Percentiles rank a stretch among this genome's conserved stretches.
These are phyloP conservation scores for Catostomus latipinnis DNA, from an alignment of 2,797 vertebrate species.

Conservation along the genomic window DNA sequence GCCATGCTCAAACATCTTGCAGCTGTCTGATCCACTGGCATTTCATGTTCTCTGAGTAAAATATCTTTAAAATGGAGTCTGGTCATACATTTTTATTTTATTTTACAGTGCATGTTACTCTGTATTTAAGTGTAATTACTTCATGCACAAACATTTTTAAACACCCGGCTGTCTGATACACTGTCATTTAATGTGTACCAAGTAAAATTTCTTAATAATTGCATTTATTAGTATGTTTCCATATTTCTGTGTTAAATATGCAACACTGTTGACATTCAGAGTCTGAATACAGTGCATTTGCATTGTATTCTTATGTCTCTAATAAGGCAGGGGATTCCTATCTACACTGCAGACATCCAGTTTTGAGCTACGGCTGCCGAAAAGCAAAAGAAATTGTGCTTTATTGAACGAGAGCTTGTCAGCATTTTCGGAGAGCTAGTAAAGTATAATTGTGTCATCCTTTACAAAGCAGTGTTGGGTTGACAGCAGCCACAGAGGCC, in stretches of 20 bases:
- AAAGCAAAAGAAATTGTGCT: slow-evolving; percentile 72
- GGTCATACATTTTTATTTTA: too few relatives aligned
- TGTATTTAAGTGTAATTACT: too few relatives aligned
- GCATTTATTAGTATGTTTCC: too few relatives aligned
- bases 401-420: slow-evolving; percentile 81
- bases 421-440: slow-evolving; percentile 82
- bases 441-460: slow-evolving; percentile 86
- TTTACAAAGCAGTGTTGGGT: slow-evolving; percentile 81
- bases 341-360: slow-evolving; percentile 53
- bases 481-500: slow-evolving; percentile 79
- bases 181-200: too few relatives aligned
- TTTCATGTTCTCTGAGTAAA: neutral
- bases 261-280: neutral
- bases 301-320: neutral
- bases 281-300: neutral
- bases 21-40: neutral
- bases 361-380: slow-evolving; percentile 72
- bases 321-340: neutral
- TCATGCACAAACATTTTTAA: too few relatives aligned
- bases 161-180: too few relatives aligned
- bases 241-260: neutral
- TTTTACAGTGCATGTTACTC: too few relatives aligned
- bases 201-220: too few relatives aligned
- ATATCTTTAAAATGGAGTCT: neutral
- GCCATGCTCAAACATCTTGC: neutral